A percentile compares a stretch with the other conserved stretches of the same genome.
Conservation (phyloP, 2,888 invertebrate genomes). For the Bombyx huttoni region DNA sequence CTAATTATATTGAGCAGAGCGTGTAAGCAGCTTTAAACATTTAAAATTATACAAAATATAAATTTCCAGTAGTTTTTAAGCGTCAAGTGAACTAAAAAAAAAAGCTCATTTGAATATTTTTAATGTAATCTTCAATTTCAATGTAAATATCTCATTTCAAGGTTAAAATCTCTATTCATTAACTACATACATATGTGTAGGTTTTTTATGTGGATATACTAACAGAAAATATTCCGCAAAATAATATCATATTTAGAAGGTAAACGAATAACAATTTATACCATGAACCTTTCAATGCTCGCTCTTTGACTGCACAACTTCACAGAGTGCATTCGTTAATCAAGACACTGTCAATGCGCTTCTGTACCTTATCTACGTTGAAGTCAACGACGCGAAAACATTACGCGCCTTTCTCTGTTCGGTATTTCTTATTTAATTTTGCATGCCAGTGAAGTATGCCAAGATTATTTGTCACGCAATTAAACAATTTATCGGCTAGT, state of each 20-base stretch:
- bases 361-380: constrained; percentile 1
- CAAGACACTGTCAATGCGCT: background rate
- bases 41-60: too few relatives aligned
- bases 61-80: too few relatives aligned
- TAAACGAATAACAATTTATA: too few relatives aligned
- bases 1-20: too few relatives aligned
- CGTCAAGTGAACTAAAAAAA: too few relatives aligned
- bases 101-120: too few relatives aligned
- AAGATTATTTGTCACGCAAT: constrained; percentile 48
- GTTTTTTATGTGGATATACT: too few relatives aligned
- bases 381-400: constrained; percentile 8
- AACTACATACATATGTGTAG: constrained; percentile 1
- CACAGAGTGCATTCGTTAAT: constrained; percentile 1
- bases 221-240: too few relatives aligned
- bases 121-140: too few relatives aligned
- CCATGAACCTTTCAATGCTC: too few relatives aligned
- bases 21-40: too few relatives aligned
- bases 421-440: constrained; percentile 27
- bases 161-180: constrained; percentile 4
- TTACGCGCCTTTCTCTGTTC: constrained; percentile 12
- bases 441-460: constrained; percentile 35
- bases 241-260: too few relatives aligned
- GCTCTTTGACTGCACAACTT: constrained; percentile 2
- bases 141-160: constrained; percentile 8
- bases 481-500: constrained; percentile 41